Percentiles rank a stretch among this genome's conserved stretches.
Evolutionary conservation across 2,888 invertebrate genomes (phyloP).

Genomic region (Mayetiola destructor): DNA sequence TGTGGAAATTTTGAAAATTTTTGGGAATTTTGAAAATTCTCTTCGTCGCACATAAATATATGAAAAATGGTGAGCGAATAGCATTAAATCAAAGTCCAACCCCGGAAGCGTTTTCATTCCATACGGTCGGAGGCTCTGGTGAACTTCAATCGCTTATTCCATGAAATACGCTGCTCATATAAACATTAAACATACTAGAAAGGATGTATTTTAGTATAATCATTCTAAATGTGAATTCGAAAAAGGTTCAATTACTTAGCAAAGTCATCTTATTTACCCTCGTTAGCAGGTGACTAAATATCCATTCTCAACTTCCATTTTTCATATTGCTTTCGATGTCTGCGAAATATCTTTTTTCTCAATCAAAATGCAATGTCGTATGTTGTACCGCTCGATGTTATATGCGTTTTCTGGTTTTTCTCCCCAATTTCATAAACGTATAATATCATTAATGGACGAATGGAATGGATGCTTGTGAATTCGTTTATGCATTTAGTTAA

Average conservation of each 20-base stretch:
- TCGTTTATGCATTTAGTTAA: neutral
- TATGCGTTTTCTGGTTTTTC: neutral
- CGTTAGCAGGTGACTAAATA: constrained; percentile 16
- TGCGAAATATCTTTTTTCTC: constrained; percentile 1
- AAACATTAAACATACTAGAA: too few species aligned
- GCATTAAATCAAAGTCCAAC: constrained; percentile 7
- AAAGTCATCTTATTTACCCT: constrained; percentile 16
- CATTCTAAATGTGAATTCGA: constrained; percentile 13
- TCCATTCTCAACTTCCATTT: constrained; percentile 16
- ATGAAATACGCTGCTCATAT: neutral
- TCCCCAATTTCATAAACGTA: constrained; percentile 14
- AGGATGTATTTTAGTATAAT: too few species aligned
- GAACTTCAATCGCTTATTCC: constrained; percentile 3
- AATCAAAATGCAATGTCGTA: neutral
- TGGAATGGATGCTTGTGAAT: constrained; percentile 4
- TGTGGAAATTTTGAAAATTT: too few species aligned
- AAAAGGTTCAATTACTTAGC: constrained; percentile 16
- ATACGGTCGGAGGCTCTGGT: too few species aligned
- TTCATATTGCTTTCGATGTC: constrained; percentile 15
- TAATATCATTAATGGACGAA: neutral
- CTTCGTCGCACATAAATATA: too few species aligned
- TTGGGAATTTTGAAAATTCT: too few species aligned
- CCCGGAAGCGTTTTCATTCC: neutral
- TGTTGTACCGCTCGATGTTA: neutral
- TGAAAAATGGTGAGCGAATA: too few species aligned